Percentiles rank a stretch among this genome's conserved stretches.
phyloP scores from a whole-genome alignment of 2,888 invertebrate genomes.

The Fragum sueziense region DNA sequence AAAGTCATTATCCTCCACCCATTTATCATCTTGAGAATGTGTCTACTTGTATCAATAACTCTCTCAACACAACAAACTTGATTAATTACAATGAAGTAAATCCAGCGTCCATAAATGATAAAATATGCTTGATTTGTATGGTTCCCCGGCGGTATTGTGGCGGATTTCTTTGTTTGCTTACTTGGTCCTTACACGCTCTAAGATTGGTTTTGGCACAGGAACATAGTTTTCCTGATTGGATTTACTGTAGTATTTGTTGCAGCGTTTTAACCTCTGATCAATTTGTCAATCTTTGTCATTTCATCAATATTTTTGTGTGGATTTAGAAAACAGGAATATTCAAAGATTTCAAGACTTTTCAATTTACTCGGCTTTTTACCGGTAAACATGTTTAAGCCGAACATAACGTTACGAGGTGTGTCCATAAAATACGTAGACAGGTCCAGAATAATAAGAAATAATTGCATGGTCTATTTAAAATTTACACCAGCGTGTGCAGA shows the following conservation, averaged over 20 bases:
- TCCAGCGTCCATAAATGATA: neutral
- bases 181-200: neutral
- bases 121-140: neutral
- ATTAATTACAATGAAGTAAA: neutral
- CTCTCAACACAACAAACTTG: neutral
- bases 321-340: too few species aligned
- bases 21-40: constrained; percentile 9
- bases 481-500: too few species aligned
- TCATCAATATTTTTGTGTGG: constrained; percentile 11
- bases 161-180: neutral
- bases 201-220: constrained; percentile 5
- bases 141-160: neutral
- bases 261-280: constrained; percentile 22
- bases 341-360: too few species aligned
- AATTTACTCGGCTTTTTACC: too few species aligned
- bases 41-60: neutral
- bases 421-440: too few species aligned
- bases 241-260: constrained; percentile 20
- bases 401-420: too few species aligned
- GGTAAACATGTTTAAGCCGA: too few species aligned
- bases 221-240: constrained; percentile 11
- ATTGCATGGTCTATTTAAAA: too few species aligned
- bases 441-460: too few species aligned
- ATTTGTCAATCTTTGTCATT: constrained; percentile 14
- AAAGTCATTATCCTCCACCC: constrained; percentile 7